A percentile compares a stretch with the other conserved stretches of the same genome.
phyloP scores from a whole-genome alignment of 2,888 invertebrate genomes.

The Drosophila setosimentum region DNA sequence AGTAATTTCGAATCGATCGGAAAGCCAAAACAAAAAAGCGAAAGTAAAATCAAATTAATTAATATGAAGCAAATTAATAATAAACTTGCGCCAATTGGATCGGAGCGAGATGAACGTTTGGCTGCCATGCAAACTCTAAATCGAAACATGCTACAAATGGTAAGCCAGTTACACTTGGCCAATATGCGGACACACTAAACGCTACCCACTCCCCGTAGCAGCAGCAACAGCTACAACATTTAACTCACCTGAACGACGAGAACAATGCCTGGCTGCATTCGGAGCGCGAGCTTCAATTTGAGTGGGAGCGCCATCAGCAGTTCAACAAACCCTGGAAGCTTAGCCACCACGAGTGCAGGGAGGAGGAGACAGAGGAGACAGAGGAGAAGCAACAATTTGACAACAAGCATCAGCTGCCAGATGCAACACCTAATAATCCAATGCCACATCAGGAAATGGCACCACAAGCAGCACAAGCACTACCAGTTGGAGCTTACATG shows the following conservation, averaged over 20 bases:
- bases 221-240: not conserved
- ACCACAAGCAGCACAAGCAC: not conserved
- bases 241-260: not conserved
- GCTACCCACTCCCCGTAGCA: not conserved
- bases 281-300: not conserved
- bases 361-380: not conserved
- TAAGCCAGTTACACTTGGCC: not conserved
- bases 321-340: not conserved
- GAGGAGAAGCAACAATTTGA: too few relatives aligned
- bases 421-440: not conserved
- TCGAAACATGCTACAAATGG: not conserved
- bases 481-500: not conserved
- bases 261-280: not conserved
- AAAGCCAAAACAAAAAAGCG: not conserved
- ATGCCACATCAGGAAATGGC: not conserved
- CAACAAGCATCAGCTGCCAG: too few relatives aligned
- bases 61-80: not conserved
- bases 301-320: not conserved
- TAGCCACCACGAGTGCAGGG: fast-evolving
- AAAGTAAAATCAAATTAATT: not conserved
- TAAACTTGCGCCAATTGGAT: not conserved
- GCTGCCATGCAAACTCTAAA: not conserved
- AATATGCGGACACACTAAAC: not conserved
- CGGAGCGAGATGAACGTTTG: not conserved
- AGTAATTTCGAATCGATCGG: not conserved